Conservation (phyloP, 2,888 invertebrate species). For the Hirtodrosophila histrioides region DNA sequence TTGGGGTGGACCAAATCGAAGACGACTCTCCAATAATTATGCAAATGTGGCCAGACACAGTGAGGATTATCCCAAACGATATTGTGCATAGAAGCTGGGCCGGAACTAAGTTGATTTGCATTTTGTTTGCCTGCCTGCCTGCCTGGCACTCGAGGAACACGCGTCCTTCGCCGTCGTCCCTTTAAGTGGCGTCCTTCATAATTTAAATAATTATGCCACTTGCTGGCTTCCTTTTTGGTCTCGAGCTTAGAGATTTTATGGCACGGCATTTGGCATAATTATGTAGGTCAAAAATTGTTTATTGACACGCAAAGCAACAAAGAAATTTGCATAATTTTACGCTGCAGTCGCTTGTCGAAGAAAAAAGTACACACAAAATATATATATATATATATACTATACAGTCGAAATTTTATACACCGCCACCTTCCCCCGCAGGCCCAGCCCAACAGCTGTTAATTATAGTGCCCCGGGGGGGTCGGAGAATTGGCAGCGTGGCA, state of each 20-base stretch:
- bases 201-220: slow-evolving; percentile 80
- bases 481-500: slow-evolving; percentile 62
- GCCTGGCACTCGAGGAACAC: slow-evolving; percentile 58
- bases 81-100: slow-evolving; percentile 73
- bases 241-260: slow-evolving; percentile 74
- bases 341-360: slow-evolving; percentile 61
- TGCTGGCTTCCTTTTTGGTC: slow-evolving; percentile 74
- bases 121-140: slow-evolving; percentile 20
- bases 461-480: slow-evolving; percentile 60
- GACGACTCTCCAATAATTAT: slow-evolving; percentile 66
- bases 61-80: slow-evolving; percentile 65
- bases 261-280: slow-evolving; percentile 82
- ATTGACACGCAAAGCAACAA: slow-evolving; percentile 82
- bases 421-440: slow-evolving; percentile 6
- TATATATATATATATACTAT: neutral
- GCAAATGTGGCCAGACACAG: slow-evolving; percentile 62
- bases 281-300: slow-evolving; percentile 84
- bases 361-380: slow-evolving; percentile 21
- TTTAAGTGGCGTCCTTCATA: slow-evolving; percentile 72
- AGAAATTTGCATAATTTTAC: slow-evolving; percentile 79
- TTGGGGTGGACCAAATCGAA: slow-evolving; percentile 32
- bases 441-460: slow-evolving; percentile 75
- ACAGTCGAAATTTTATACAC: slow-evolving; percentile 14
- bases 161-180: slow-evolving; percentile 48
- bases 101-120: slow-evolving; percentile 78